phyloP scores from a whole-genome alignment of 2,888 invertebrate genomes.

The Tiliacea citrago region DNA sequence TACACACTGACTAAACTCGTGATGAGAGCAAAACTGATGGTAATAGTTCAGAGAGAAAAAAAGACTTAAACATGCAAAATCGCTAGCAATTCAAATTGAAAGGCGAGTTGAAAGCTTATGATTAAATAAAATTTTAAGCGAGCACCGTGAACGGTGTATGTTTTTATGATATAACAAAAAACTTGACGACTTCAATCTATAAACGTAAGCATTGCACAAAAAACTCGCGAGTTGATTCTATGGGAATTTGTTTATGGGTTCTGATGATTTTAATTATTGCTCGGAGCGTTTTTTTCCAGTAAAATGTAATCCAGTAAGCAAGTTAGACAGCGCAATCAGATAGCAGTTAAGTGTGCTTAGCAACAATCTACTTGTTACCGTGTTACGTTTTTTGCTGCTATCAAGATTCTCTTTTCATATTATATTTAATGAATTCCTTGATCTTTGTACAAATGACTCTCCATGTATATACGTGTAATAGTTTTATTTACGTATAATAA shows the following conservation, averaged over 20 bases:
- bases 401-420: conserved; percentile 48
- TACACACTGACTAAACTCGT: conserved; percentile 60
- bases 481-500: conserved; percentile 38
- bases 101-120: conserved; percentile 84
- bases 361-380: conserved; percentile 58
- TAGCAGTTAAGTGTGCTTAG: conserved; percentile 55
- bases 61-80: conserved; percentile 77
- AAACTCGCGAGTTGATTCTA: conserved; percentile 68
- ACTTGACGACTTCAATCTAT: conserved; percentile 68
- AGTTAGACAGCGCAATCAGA: conserved; percentile 48
- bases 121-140: conserved; percentile 81
- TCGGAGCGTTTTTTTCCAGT: conserved; percentile 53
- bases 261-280: conserved; percentile 68
- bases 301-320: conserved; percentile 50
- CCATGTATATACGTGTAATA: conserved; percentile 22
- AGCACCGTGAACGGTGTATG: conserved; percentile 77
- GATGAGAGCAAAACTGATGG: conserved; percentile 73
- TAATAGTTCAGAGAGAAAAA: conserved; percentile 75
- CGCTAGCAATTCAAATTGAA: conserved; percentile 80
- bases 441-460: conserved; percentile 33
- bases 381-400: conserved; percentile 56
- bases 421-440: conserved; percentile 32
- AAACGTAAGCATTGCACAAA: conserved; percentile 74
- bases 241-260: conserved; percentile 67
- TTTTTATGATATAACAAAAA: conserved; percentile 80